Evolutionary conservation across 2,113 vertebrate species (phyloP).

Genomic region (Vicugna pacos): DNA sequence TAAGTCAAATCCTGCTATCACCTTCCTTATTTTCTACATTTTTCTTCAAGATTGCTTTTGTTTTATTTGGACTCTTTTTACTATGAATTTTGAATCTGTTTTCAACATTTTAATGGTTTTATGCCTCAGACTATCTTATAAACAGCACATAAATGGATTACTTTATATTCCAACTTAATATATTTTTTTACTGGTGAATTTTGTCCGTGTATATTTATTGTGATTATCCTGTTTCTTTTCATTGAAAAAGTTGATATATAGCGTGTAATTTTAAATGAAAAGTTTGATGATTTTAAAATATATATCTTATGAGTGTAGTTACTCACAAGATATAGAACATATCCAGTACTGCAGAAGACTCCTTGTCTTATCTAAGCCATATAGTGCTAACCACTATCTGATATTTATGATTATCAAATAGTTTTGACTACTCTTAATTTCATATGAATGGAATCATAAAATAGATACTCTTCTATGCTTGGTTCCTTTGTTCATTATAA

Average conservation of each 20-base stretch:
- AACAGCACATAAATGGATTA: not conserved
- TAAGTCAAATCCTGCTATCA: not conserved
- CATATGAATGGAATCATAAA: not conserved
- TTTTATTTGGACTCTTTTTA: not conserved
- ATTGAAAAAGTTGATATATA: not conserved
- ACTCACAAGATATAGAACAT: not conserved
- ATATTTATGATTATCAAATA: not conserved
- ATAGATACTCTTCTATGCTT: not conserved
- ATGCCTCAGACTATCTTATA: not conserved
- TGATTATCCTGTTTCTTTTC: not conserved
- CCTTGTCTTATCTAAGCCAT: not conserved
- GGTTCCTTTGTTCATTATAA: conserved; percentile 25
- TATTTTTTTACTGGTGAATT: conserved; percentile 5
- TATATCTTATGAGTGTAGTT: not conserved
- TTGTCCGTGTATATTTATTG: conserved; percentile 8
- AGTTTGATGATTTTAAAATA: conserved; percentile 12
- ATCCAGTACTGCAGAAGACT: not conserved
- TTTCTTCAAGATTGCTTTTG: not conserved
- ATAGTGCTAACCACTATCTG: not conserved
- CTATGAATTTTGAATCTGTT: not conserved
- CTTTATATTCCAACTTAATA: not conserved
- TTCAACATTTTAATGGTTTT: not conserved
- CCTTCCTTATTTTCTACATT: not conserved
- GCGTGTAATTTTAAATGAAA: not conserved
- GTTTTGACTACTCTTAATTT: not conserved